Percentiles rank a stretch among this genome's conserved stretches.
Evolutionary conservation across 2,113 vertebrate genomes (phyloP).

Genomic region (Thunnus thynnus): DNA sequence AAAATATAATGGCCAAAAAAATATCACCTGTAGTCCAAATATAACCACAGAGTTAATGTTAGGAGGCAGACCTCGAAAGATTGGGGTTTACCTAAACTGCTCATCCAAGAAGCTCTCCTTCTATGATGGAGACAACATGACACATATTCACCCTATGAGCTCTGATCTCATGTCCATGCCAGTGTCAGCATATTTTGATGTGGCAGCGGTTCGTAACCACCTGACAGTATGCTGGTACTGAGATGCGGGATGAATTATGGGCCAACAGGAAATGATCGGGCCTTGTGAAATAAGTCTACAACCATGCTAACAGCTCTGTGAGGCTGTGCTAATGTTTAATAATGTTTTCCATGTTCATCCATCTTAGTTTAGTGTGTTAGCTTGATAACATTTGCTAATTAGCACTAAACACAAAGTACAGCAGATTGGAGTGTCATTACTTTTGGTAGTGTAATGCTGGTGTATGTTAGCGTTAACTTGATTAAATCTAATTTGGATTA

Average conservation of each 20-base stretch:
- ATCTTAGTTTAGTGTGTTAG: no score
- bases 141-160: slow-evolving; percentile 27
- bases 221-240: slow-evolving; percentile 55
- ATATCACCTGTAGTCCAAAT: background rate
- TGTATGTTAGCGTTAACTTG: no score
- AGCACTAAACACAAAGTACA: no score
- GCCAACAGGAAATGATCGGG: background rate
- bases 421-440: no score
- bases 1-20: slow-evolving; percentile 16
- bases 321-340: no score
- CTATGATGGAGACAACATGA: slow-evolving; percentile 71
- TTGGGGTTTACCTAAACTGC: slow-evolving; percentile 67
- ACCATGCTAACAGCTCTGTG: no score
- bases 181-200: slow-evolving; percentile 32
- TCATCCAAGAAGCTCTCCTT: slow-evolving; percentile 50
- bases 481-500: no score
- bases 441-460: no score
- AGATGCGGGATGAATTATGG: background rate
- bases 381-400: no score
- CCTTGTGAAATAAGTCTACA: no score
- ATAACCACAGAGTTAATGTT: background rate
- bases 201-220: slow-evolving; percentile 12
- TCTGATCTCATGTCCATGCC: background rate
- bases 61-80: slow-evolving; percentile 34
- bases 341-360: no score